Percentiles rank a stretch among this genome's conserved stretches.
These are phyloP conservation scores for Labeo calbasu DNA, from an alignment of 2,797 vertebrate species.

Conservation along the genomic window DNA sequence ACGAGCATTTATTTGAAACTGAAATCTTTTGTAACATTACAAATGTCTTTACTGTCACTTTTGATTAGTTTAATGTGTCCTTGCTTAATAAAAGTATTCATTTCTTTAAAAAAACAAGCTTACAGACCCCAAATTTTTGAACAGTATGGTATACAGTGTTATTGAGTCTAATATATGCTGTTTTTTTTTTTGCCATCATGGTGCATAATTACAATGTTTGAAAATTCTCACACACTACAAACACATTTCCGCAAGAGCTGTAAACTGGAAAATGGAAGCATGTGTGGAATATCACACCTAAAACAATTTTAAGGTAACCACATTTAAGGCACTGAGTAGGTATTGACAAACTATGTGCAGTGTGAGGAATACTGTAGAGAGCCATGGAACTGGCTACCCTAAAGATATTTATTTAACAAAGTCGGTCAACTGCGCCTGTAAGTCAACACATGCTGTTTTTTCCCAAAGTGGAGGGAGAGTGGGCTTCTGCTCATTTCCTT, in stretches of 20 bases:
- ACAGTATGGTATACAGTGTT: neutral
- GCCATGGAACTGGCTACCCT: conserved; percentile 18
- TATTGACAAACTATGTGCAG: conserved; percentile 29
- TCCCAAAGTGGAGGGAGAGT: conserved; percentile 9
- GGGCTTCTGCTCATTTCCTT: conserved; percentile 15
- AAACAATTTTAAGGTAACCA: conserved; percentile 26
- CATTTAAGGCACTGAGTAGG: neutral
- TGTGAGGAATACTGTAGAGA: conserved; percentile 27
- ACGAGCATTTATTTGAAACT: too few species aligned
- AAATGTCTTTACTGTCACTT: neutral
- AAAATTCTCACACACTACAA: neutral
- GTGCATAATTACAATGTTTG: neutral
- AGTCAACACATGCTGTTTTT: conserved; percentile 18
- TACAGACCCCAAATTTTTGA: neutral
- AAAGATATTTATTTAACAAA: conserved; percentile 46
- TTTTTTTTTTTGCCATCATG: neutral
- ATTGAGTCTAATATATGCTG: neutral
- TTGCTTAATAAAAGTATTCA: neutral
- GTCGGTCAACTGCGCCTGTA: conserved; percentile 29
- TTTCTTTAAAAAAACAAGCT: neutral
- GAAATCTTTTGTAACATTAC: neutral
- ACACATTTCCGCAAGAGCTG: neutral
- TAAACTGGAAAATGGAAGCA: conserved; percentile 7
- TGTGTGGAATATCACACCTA: conserved; percentile 41
- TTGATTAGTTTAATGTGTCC: neutral